Evolutionary conservation across 2,888 invertebrate species (phyloP).

Genomic region (Apodemia hepburni): DNA sequence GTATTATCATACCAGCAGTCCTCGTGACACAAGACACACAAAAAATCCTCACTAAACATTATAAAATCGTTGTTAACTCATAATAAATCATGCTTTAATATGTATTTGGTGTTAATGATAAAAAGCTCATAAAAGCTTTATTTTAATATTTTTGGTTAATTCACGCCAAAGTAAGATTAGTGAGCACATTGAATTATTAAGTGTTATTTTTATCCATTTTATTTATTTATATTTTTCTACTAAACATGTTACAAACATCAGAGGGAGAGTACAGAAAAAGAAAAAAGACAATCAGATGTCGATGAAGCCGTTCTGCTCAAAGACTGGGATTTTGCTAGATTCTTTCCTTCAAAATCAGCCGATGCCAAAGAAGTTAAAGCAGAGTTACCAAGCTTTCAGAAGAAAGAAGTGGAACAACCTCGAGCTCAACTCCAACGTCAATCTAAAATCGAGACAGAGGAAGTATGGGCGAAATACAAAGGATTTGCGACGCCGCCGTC

Average conservation of each 20-base stretch:
- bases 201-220: conserved; percentile 32
- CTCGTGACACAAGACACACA: too few relatives aligned
- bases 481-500: conserved; percentile 66
- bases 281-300: conserved; percentile 78
- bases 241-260: conserved; percentile 64
- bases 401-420: conserved; percentile 61
- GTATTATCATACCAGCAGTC: too few relatives aligned
- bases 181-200: conserved; percentile 47
- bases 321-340: conserved; percentile 93
- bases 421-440: conserved; percentile 64
- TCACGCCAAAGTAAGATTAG: conserved; percentile 77
- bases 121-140: background rate
- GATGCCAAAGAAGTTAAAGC: conserved; percentile 55
- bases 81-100: too few relatives aligned
- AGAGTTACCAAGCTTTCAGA: conserved; percentile 39
- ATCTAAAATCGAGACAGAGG: conserved; percentile 70
- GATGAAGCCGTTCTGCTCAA: conserved; percentile 90
- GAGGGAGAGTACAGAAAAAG: conserved; percentile 61
- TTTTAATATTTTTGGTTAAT: conserved; percentile 29
- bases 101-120: background rate
- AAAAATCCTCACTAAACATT: too few relatives aligned
- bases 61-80: too few relatives aligned
- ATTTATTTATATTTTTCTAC: conserved; percentile 71
- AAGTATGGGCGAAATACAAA: conserved; percentile 67
- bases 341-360: conserved; percentile 82